Evolutionary conservation across 2,113 vertebrate genomes (phyloP).

Genomic region (Peromyscus californicus): DNA sequence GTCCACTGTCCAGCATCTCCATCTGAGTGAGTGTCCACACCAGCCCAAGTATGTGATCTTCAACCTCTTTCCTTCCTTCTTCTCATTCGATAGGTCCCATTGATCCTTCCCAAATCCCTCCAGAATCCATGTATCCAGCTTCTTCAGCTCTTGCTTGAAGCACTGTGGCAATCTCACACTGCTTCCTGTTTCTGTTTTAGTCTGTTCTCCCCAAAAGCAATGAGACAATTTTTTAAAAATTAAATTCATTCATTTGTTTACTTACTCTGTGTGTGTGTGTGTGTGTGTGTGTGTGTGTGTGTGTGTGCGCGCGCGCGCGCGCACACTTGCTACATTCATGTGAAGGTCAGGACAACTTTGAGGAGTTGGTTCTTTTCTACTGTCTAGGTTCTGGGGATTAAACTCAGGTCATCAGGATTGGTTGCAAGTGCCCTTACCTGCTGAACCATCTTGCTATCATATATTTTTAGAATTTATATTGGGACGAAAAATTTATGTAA

Average conservation of each 20-base stretch:
- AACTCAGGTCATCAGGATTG: neutral
- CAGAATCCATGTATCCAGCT: neutral
- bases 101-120: neutral
- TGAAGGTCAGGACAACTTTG: neutral
- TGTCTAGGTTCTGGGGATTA: neutral
- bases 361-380: neutral
- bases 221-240: neutral
- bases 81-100: neutral
- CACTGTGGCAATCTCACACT: neutral
- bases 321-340: neutral
- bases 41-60: neutral
- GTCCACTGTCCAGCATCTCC: too few species aligned
- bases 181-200: neutral
- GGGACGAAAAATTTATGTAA: neutral
- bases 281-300: neutral
- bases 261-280: neutral
- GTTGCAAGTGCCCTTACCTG: neutral
- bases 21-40: neutral
- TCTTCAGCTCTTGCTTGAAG: neutral
- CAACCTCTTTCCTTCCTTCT: neutral
- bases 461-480: slow-evolving; percentile 7
- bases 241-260: neutral
- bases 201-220: neutral
- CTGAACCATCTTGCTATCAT: neutral
- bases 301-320: neutral